Conservation (phyloP, 1,140 invertebrate species). For the Aphidius gifuensis region DNA sequence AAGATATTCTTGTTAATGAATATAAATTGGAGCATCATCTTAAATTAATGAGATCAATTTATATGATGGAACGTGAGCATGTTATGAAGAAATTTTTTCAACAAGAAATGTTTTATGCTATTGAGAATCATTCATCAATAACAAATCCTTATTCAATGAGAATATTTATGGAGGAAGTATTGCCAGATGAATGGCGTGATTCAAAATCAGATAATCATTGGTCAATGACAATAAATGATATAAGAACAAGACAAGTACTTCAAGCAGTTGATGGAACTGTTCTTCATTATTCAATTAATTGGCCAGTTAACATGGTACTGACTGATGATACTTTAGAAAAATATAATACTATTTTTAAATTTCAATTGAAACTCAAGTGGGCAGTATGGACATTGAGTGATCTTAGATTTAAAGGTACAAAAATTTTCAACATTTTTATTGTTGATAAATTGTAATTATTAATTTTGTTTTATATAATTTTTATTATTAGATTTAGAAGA, state of each 20-base stretch:
- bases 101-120: slow-evolving; percentile 57
- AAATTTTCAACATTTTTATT: too few relatives aligned
- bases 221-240: slow-evolving; percentile 41
- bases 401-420: slow-evolving; percentile 55
- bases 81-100: slow-evolving; percentile 63
- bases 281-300: slow-evolving; percentile 54
- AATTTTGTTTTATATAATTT: slow-evolving; percentile 7
- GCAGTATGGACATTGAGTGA: slow-evolving; percentile 62
- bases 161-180: slow-evolving; percentile 55
- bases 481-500: slow-evolving; percentile 44
- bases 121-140: slow-evolving; percentile 52
- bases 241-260: slow-evolving; percentile 42
- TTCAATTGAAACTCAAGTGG: slow-evolving; percentile 64
- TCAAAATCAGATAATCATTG: slow-evolving; percentile 44
- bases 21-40: slow-evolving; percentile 56
- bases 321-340: slow-evolving; percentile 53
- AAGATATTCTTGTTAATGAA: slow-evolving; percentile 54
- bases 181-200: slow-evolving; percentile 54
- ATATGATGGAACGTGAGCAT: slow-evolving; percentile 63
- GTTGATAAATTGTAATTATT: slow-evolving; percentile 17
- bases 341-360: slow-evolving; percentile 63
- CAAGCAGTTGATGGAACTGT: slow-evolving; percentile 57
- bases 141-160: slow-evolving; percentile 52
- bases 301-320: slow-evolving; percentile 60
- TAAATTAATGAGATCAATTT: slow-evolving; percentile 56